Base-by-base conservation (phyloP, 64 coral and sea anemone genomes). In the Pocillopora verrucosa region DNA sequence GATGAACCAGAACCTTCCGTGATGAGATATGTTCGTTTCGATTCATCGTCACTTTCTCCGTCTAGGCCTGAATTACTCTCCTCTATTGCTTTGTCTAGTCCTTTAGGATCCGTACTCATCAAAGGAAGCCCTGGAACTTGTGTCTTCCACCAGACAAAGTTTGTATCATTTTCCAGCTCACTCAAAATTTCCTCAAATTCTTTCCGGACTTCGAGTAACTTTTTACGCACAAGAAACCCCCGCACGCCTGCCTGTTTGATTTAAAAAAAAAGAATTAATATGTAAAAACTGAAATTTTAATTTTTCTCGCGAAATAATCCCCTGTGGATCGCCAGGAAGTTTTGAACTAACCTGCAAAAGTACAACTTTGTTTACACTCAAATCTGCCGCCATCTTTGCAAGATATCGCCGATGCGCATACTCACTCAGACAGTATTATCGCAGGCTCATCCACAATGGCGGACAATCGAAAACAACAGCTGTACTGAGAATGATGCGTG, bases 141-240 rank as follows among this genome's bases (percentile, higher is more conserved):
- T 38, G 1, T 83, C 7, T 68, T 65, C 80, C 80, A 83, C 19
- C 25, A 92, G 62, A 38, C 72, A 61, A 73, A 72, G 45, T 80
- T 57, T 65, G 19, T 59, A 20, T 45, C 87, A 34, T 61, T 83
- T 25, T 94, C 89, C 22, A 98, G 35, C 36, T 92, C 92, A 2
- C 37, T 61, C 15, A 98, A 80, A 92, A 98, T 86, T 70, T 92
- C 76, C 72, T 94, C 89, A 80, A 94, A 98, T 22, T 98, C 92
- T 60, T 87, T 88, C 26, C 80, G 89, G 15, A 98, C 74, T 76
- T 84, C 36, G 10, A 65, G 59, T 10, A 94, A 63, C 37, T 94
- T 89, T 76, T 20, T 88, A 22, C 92, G 80, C 20, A 83, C 72
- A 20, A 84, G 64, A 72, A 61, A 77, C 10, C 92, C 87, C 69